Percentiles rank a stretch among this genome's conserved stretches.
phyloP scores from a whole-genome alignment of 1,140 invertebrate species.

The Zaprionus vittiger region DNA sequence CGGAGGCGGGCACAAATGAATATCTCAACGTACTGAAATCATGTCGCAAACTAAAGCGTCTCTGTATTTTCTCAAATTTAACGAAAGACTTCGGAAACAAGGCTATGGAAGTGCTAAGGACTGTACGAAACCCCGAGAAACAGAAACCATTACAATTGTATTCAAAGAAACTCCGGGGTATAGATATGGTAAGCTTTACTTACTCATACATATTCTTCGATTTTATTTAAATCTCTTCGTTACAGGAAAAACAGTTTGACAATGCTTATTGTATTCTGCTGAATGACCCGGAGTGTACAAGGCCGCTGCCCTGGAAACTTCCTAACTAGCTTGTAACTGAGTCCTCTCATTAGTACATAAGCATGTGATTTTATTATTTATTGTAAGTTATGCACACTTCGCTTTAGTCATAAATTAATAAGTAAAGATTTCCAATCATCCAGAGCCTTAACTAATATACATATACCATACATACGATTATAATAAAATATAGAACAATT shows the following conservation, averaged over 20 bases:
- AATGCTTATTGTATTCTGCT: constrained; percentile 15
- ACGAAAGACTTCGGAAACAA: constrained; percentile 7
- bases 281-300: constrained; percentile 5
- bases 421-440: too few relatives aligned
- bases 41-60: constrained; percentile 7
- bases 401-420: too few relatives aligned
- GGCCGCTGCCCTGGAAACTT: constrained; percentile 12
- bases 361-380: too few relatives aligned
- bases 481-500: not conserved
- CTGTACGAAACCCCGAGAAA: constrained; percentile 3
- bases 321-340: too few relatives aligned
- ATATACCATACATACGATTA: not conserved
- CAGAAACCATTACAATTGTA: constrained; percentile 30
- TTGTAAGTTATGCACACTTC: too few relatives aligned
- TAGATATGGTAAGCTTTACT: constrained; percentile 15
- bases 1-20: not conserved
- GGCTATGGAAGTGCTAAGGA: constrained; percentile 3
- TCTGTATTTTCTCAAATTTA: constrained; percentile 27
- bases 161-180: constrained; percentile 9
- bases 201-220: not conserved
- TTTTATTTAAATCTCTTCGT: not conserved
- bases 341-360: too few relatives aligned
- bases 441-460: too few relatives aligned
- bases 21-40: constrained; percentile 18
- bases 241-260: constrained; percentile 18